A percentile compares a stretch with the other conserved stretches of the same genome.
Evolutionary conservation across 1,140 invertebrate genomes (phyloP).

Genomic region (Teleopsis dalmanni): DNA sequence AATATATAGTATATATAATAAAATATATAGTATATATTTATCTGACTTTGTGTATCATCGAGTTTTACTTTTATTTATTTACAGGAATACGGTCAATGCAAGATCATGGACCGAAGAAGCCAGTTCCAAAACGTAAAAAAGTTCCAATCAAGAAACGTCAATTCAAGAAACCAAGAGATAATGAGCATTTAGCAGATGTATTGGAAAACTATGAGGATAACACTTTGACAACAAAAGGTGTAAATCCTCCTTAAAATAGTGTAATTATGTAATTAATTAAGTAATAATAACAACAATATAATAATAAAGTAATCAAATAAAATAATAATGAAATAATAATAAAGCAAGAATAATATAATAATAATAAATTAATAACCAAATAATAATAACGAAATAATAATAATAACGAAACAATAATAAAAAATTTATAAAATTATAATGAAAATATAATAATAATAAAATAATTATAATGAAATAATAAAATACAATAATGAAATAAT

Average conservation of each 20-base stretch:
- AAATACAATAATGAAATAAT: no score
- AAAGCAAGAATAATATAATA: no score
- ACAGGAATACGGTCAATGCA: constrained; percentile 75
- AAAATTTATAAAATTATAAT: no score
- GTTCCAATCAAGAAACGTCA: constrained; percentile 60
- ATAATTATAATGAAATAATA: no score
- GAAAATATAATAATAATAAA: no score
- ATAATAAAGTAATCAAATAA: no score
- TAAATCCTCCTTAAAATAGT: constrained; percentile 30
- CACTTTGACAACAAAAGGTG: constrained; percentile 37
- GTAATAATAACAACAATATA: no score
- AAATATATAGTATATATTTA: neutral
- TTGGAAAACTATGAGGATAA: constrained; percentile 66
- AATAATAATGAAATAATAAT: no score
- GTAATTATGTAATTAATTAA: no score
- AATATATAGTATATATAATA: neutral
- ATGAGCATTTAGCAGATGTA: constrained; percentile 77
- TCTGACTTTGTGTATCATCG: neutral
- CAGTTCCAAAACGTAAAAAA: constrained; percentile 69
- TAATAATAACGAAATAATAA: no score
- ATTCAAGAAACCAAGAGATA: constrained; percentile 75
- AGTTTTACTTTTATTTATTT: neutral
- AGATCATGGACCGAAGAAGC: constrained; percentile 72
- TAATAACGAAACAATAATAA: no score
- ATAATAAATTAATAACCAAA: no score